Percentiles rank a stretch among this genome's conserved stretches.
phyloP scores from a whole-genome alignment of 2,113 vertebrate genomes.

The Lepisosteus osseus region DNA sequence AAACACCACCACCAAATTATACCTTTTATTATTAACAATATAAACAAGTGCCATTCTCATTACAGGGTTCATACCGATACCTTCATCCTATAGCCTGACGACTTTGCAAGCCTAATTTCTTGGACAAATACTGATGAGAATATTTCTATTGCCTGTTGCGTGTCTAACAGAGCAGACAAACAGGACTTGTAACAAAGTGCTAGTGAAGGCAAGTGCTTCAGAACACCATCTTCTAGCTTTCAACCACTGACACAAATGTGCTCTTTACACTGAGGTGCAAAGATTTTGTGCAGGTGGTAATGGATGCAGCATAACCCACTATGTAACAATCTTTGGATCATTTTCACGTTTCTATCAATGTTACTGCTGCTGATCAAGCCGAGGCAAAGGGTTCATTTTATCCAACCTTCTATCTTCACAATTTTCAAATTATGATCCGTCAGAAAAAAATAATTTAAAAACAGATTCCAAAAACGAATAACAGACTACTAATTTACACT shows the following conservation, averaged over 20 bases:
- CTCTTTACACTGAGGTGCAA: no score
- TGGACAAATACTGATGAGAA: background rate
- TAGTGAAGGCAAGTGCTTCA: slow-evolving; percentile 3
- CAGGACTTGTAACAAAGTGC: background rate
- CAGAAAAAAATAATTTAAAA: no score
- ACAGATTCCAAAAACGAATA: background rate
- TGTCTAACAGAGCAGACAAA: background rate
- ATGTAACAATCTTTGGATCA: no score
- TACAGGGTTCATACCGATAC: slow-evolving; percentile 57
- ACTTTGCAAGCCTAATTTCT: slow-evolving; percentile 72
- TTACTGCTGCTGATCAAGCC: no score
- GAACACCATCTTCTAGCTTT: background rate
- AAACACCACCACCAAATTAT: slow-evolving; percentile 58
- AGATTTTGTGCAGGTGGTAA: no score
- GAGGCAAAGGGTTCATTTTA: no score
- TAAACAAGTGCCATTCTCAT: slow-evolving; percentile 64
- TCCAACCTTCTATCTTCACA: no score
- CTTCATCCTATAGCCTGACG: slow-evolving; percentile 26
- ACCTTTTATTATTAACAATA: slow-evolving; percentile 50
- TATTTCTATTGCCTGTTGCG: background rate
- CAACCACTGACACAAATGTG: no score
- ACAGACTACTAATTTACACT: slow-evolving; percentile 24
- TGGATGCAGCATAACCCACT: no score
- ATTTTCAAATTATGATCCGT: no score
- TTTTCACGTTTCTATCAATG: no score